Base-by-base conservation (phyloP, 2,888 invertebrate species). In the Heliconius aoede region DNA sequence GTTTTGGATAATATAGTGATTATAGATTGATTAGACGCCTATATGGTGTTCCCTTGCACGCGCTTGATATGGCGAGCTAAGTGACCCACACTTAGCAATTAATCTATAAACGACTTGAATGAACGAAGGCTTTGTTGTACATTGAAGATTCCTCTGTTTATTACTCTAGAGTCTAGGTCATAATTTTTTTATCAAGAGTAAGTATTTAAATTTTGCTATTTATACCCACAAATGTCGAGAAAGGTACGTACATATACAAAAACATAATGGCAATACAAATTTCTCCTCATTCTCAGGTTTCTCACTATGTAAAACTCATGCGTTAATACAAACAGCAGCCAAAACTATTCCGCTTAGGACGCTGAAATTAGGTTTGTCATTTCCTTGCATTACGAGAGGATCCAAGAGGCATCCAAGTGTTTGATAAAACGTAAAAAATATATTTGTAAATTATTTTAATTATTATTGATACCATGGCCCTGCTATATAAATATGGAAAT, bases 1-100 rank as follows among this genome's bases (percentile, higher is more conserved):
- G 71, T 80, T 80, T 78, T 81, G 81, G 85, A 85, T 86, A 86
- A 83, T 80, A 81, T 76, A 81, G 79, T 80, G 79, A 81, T 82
- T 81, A 82, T 79, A 76, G 76, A 79, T 76, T 78, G 76, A 79
- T 76, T 78, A 79, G 58, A 21, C 40, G 28, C 79, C 76, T 77
- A 80, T 81, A 80, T 73, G 80, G 81, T 32, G 72, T 80, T 81
- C 82, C 82, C 83, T 83, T 84, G 84, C 80, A 72, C 24, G 65
- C n/a, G 68, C 83, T 80, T 60, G 79, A 83, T 83, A 85, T 83
- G 85, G 85, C 62, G 74, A 78, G 73, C 69, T 76, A 78, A 78
- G 81, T 79, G 85, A 85, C 85, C 85, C 81, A 84, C 83, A 83
- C 65, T 58, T 61, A 32, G 61, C 24, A 69, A 69, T 69, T 69